A percentile compares a stretch with the other conserved stretches of the same genome.
Evolutionary conservation across 2,797 vertebrate genomes (phyloP).

Genomic region (Cuculus canorus): DNA sequence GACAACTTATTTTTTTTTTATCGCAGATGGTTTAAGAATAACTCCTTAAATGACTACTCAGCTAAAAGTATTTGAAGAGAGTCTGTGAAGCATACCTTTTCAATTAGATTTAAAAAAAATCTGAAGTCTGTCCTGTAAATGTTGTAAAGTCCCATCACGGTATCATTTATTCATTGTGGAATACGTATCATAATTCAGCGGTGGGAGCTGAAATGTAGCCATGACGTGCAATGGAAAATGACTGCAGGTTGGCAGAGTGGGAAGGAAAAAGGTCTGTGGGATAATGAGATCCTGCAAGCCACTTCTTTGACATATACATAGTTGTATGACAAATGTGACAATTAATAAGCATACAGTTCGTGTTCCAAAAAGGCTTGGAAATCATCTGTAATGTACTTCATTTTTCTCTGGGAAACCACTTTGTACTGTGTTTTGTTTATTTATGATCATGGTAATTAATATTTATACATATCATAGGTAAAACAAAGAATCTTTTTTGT

Average conservation of each 20-base stretch:
- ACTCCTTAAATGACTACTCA: not conserved
- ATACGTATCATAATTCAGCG: not conserved
- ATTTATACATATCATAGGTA: not conserved
- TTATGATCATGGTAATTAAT: not conserved
- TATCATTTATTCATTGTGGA: not conserved
- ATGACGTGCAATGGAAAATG: not conserved
- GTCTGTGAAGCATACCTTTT: not conserved
- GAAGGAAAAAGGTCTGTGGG: not conserved
- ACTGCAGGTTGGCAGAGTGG: not conserved
- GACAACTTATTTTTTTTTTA: not conserved
- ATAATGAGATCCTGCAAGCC: not conserved
- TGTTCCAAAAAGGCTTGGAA: not conserved
- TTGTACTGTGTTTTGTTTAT: not conserved
- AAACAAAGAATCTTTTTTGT: not conserved
- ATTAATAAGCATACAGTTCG: not conserved
- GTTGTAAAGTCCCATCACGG: not conserved
- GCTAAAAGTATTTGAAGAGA: not conserved
- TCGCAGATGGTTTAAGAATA: not conserved
- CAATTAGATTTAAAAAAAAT: not conserved
- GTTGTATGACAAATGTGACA: not conserved
- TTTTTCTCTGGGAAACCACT: not conserved
- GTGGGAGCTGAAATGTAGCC: not conserved
- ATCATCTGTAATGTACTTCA: not conserved
- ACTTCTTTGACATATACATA: not conserved
- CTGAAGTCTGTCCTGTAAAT: fast-evolving